Base-by-base conservation (phyloP, 2,888 invertebrate species). In the Ferdinandea cuprea region DNA sequence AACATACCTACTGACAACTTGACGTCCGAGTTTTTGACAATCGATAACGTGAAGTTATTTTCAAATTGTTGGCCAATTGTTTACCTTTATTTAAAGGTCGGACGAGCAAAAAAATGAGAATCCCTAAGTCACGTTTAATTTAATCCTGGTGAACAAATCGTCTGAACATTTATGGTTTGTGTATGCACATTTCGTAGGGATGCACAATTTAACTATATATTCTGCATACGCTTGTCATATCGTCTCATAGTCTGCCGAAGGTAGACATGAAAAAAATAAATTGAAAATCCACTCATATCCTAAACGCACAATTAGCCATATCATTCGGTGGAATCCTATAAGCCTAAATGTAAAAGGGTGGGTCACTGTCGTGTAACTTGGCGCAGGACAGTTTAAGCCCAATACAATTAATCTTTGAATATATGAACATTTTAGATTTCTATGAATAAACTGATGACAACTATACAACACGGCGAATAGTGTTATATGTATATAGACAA, bases 281-380 rank as follows among this genome's bases (percentile, higher is more conserved):
- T 25, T 25, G 2, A 3, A 25, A 25, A 25, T 25, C 2, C 25
- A 3, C 3, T 5, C 25, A 40, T 40, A 40, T 40, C 15, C 40
- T 40, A 13, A 40, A 6, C 13, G 5, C 8, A 15, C 15, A 6
- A 40, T 15, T 25, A 40, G 40, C 25, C n/a, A 44, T 19, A 3
- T 3, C 17, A 52, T 17, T 52, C 13, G 15, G 11, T 7, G n/a
- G 9, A 17, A 40, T 17, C 3, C 25, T 32, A 32, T 6, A 30
- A 59, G 8, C 30, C 7, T 7, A 44, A 9, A n/a, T 5, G 48
- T 37, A 63, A 63, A 37, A 50, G 63, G 63, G 63, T 63, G 63
- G 63, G 63, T 50, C 63, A 17, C 63, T 25, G 6, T 21, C 21
- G 17, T 25, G 48, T n/a, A 4, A 25, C 15, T 63, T 50, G 37